Base-by-base conservation (phyloP, 2,797 vertebrate species). In the Gambelia wislizenii region DNA sequence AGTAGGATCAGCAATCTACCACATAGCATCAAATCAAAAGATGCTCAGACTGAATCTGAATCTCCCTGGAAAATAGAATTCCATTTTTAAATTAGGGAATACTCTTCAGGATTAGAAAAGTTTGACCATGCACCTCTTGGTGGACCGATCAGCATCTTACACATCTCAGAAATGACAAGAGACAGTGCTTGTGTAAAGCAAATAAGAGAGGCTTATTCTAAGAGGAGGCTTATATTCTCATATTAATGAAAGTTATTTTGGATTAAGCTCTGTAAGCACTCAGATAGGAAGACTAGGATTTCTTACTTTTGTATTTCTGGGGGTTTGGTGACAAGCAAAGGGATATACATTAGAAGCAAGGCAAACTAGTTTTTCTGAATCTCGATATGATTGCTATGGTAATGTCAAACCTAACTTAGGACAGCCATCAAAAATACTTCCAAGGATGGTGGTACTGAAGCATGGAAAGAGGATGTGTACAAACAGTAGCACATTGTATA, bases 271-370 rank as follows among this genome's bases (percentile, higher is more conserved):
- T 54, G 75, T 54, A 80, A 79, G 27, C 77, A n/a, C 36, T 56
- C 64, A 80, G 64, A 56, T 20, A 22, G 64, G 85, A 80, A 87
- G 49, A 49, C 54, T 80, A 80, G 77, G 27, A 42, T 87, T 56
- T 39, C 64, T 87, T 54, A 36, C 27, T 86, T 42, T 70, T 70
- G 49, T 33, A 7, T 80, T 47, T 47, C 67, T 39, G 36, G 64
- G 36, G 78, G 80, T 80, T 70, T 70, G 67, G 67, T 87, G 76
- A 52, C 56, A 82, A 25, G n/a, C 25, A 85, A 85, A 85, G 49
- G 36, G 0, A 85, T 75, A 59, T 0, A 56, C 20, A 42, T 75
- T 30, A 18, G 52, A 74, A 74, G 36, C 16, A 70, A 70, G 33
- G 30, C 36, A 70, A 25, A 22, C n/a, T 78, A 30, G 61, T 54